These are phyloP conservation scores for Galeruca laticollis DNA, from an alignment of 2,888 invertebrate species.

Conservation along the genomic window DNA sequence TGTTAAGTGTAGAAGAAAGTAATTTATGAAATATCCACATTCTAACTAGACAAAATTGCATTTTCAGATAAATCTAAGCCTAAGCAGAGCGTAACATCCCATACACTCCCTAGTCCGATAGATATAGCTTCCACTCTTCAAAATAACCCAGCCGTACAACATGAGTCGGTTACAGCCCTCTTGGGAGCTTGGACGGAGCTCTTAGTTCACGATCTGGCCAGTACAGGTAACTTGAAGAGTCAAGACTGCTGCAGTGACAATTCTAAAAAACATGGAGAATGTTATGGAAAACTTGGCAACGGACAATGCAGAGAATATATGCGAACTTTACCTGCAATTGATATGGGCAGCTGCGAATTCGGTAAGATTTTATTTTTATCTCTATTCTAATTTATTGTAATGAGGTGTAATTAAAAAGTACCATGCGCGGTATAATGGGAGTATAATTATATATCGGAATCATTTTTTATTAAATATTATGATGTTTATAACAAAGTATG, in stretches of 20 bases:
- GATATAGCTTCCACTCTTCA: slow-evolving; percentile 73
- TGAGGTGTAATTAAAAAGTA: neutral
- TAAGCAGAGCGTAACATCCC: slow-evolving; percentile 69
- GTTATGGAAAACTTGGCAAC: slow-evolving; percentile 68
- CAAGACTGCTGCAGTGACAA: slow-evolving; percentile 67
- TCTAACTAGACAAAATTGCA: too few relatives aligned
- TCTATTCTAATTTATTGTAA: neutral
- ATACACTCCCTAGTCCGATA: slow-evolving; percentile 74
- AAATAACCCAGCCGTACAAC: slow-evolving; percentile 71
- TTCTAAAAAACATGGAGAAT: slow-evolving; percentile 69
- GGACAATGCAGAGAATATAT: slow-evolving; percentile 75
- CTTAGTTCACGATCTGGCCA: slow-evolving; percentile 78
- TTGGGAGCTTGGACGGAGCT: slow-evolving; percentile 86
- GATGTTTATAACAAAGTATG: neutral
- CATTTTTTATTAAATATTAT: neutral
- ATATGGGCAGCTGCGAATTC: slow-evolving; percentile 73
- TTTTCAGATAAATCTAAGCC: slow-evolving; percentile 67
- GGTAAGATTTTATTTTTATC: slow-evolving; percentile 67
- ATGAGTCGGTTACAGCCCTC: slow-evolving; percentile 82
- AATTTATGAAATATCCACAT: too few relatives aligned
- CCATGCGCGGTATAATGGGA: neutral
- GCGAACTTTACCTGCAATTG: slow-evolving; percentile 77
- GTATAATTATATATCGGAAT: neutral
- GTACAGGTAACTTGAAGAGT: slow-evolving; percentile 73
- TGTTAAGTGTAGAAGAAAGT: too few relatives aligned